Conservation (phyloP, 2,888 invertebrate species). For the Synergus japonicus region DNA sequence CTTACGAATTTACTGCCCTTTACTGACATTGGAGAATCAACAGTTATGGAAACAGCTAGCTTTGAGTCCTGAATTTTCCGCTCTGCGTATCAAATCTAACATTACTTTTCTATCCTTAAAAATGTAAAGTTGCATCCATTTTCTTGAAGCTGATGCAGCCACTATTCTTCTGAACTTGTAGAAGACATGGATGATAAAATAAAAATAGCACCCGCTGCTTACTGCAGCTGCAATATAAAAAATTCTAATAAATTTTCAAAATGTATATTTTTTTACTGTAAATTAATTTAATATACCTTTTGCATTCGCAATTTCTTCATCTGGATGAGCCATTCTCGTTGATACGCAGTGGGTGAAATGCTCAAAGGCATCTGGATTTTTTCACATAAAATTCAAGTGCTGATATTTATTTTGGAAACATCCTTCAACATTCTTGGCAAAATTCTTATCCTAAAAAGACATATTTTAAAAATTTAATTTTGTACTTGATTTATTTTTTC, state of each 20-base stretch:
- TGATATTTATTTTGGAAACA: too few relatives aligned
- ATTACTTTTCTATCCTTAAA: constrained; percentile 89
- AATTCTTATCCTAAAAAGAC: too few relatives aligned
- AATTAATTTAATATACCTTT: constrained; percentile 80
- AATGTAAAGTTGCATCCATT: constrained; percentile 96
- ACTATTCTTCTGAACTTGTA: constrained; percentile 93
- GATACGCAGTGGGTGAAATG: constrained; percentile 94
- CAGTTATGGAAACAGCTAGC: constrained; percentile 91
- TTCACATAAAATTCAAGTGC: constrained; percentile 81
- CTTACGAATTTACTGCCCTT: too few relatives aligned
- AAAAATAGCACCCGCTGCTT: constrained; percentile 86
- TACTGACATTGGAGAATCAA: constrained; percentile 85
- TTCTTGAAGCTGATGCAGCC: constrained; percentile 86
- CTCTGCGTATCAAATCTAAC: constrained; percentile 84
- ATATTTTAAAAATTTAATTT: too few relatives aligned
- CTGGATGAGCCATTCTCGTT: constrained; percentile 90
- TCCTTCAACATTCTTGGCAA: too few relatives aligned
- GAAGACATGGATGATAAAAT: constrained; percentile 93
- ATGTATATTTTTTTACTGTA: too few relatives aligned
- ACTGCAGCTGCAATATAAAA: constrained; percentile 83
- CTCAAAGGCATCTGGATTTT: constrained; percentile 87
- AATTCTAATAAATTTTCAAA: neutral
- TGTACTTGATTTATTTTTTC: too few relatives aligned
- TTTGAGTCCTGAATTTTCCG: constrained; percentile 90
- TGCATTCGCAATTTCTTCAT: constrained; percentile 91